These are phyloP conservation scores for Morpho deidamia DNA, from an alignment of 2,888 invertebrate genomes.

Conservation along the genomic window DNA sequence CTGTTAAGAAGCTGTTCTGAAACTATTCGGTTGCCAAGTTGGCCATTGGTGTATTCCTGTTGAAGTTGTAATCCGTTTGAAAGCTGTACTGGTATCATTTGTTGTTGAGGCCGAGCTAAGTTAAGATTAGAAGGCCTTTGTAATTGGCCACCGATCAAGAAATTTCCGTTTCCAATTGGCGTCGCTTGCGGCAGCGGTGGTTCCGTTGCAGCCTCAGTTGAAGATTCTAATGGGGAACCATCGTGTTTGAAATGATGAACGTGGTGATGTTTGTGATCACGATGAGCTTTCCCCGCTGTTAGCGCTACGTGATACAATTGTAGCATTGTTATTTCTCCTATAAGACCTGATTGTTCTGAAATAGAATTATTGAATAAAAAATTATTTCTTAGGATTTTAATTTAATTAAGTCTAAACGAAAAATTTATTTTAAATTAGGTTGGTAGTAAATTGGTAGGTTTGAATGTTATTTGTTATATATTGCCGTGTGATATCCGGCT, in stretches of 20 bases:
- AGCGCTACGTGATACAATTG: slow-evolving; percentile 89
- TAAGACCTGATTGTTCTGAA: slow-evolving; percentile 81
- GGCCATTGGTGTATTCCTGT: slow-evolving; percentile 81
- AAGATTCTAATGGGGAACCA: slow-evolving; percentile 79
- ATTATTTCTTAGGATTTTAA: too few species aligned
- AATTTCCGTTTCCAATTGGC: slow-evolving; percentile 72
- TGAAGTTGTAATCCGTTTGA: slow-evolving; percentile 72
- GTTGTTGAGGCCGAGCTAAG: slow-evolving; percentile 61
- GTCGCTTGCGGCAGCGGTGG: slow-evolving; percentile 64
- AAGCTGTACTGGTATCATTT: slow-evolving; percentile 64
- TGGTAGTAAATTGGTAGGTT: too few species aligned
- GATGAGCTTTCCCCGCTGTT: slow-evolving; percentile 91
- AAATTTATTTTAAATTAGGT: too few species aligned
- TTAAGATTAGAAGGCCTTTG: slow-evolving; percentile 78
- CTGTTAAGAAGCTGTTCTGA: slow-evolving; percentile 76
- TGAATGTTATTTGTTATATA: too few species aligned
- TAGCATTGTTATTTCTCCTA: slow-evolving; percentile 88
- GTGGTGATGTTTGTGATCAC: slow-evolving; percentile 92
- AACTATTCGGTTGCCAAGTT: slow-evolving; percentile 77
- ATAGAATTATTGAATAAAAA: slow-evolving; percentile 2
- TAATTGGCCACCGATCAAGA: slow-evolving; percentile 81
- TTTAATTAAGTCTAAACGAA: too few species aligned
- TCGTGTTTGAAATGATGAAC: slow-evolving; percentile 88
- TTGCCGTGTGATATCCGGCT: too few species aligned
- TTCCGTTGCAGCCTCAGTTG: slow-evolving; percentile 78